Evolutionary conservation across 2,888 invertebrate species (phyloP), one percentile per base, ranked within the genome.

Genomic region (Boloria selene): DNA sequence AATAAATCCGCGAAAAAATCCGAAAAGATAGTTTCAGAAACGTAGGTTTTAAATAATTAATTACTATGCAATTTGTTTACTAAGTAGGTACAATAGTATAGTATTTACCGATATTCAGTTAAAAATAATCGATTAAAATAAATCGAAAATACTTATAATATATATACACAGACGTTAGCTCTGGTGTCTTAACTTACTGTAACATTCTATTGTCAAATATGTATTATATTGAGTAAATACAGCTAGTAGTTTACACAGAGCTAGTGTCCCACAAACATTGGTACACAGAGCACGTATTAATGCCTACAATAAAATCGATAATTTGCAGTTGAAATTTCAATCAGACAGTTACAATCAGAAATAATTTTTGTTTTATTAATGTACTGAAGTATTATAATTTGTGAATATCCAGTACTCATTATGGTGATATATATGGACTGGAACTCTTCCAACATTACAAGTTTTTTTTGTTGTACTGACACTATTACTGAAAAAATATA

Each of bases 371-470:
- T 14, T 59, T 52, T 52, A 53, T 58, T 64, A 65, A 65, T 84
- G 79, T 75, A 75, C 75, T 77, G 80, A 85, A 61, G 59, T 84
- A 85, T 85, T 87, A 83, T 82, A 81, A 83, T 86, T 86, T 82
- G 82, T 85, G 83, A 85, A 87, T 85, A 83, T 81, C 81, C 84
- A 83, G 86, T 3, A 18, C 18, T 45, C 13, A 14, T 22, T 17
- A 56, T 22, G 22, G 13, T 16, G 3, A 13, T 4, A 31, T 31
- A 31, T 31, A 7, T 31, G 31, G 31, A 31, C 7, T 7, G 6
- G 7, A 31, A 10, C n/a, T n/a, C 22, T 16, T 26, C 44, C 1
- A 4, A 49, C 5, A 55, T 13, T 44, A 60, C 51, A 63, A 50
- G 75, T 17, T 10, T 10, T 16, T 49, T 1, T 49, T 17, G 10